Conservation (phyloP, 2,797 vertebrate genomes). For the Telmatherina bonti region DNA sequence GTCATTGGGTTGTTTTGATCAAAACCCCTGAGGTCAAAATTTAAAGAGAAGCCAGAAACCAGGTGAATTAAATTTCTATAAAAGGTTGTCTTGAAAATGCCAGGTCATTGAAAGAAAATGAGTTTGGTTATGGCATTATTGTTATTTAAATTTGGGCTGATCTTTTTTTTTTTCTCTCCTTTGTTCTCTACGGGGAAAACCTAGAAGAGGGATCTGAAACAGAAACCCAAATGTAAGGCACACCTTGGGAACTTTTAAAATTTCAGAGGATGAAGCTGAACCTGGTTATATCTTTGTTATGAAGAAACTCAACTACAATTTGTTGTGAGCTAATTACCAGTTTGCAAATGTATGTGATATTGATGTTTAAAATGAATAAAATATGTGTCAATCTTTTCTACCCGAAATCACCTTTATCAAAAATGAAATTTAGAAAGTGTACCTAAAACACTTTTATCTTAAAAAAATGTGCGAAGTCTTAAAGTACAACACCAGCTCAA, state of each 20-base stretch:
- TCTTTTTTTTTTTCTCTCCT: conserved; percentile 31
- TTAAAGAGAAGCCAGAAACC: conserved; percentile 24
- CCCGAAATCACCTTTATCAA: too few relatives aligned
- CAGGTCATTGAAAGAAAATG: conserved; percentile 55
- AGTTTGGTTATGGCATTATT: conserved; percentile 41
- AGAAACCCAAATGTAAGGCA: neutral
- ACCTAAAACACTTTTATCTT: neutral
- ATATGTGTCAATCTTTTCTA: neutral
- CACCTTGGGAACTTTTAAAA: neutral
- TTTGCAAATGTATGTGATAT: neutral
- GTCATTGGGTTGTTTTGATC: conserved; percentile 22
- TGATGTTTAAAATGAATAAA: neutral
- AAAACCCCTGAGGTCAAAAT: conserved; percentile 24
- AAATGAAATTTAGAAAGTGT: neutral
- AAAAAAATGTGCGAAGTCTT: neutral
- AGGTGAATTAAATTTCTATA: conserved; percentile 49
- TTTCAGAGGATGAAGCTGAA: neutral
- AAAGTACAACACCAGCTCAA: conserved; percentile 20
- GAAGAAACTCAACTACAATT: neutral
- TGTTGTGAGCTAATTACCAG: neutral
- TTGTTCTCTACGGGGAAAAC: conserved; percentile 2
- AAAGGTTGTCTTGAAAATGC: conserved; percentile 59
- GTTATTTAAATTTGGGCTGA: conserved; percentile 43
- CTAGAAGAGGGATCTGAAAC: neutral
- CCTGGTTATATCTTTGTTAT: neutral